Evolutionary conservation across 2,797 vertebrate genomes (phyloP), one percentile per base, ranked within the genome.

Genomic region (Gymnoscopelus microlampas): DNA sequence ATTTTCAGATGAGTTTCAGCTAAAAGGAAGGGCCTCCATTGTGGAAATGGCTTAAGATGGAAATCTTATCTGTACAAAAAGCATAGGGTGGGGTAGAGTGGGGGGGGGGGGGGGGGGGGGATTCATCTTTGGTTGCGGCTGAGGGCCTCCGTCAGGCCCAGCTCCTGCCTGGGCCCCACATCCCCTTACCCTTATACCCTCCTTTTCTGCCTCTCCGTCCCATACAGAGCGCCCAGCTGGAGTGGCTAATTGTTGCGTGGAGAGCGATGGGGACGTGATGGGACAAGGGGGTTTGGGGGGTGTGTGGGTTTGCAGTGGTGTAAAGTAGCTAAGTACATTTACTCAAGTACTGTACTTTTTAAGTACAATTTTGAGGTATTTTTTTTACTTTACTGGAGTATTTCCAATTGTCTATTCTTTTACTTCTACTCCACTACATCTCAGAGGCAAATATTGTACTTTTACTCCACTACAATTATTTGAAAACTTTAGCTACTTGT

Each of bases 1-100:
- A 77, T 86, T 87, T 84, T 85, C 80, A 77, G 82, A 87, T 83
- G 80, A 63, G 48, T 74, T 75, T 88, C 85, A 89, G 89, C 85
- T 87, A 79, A 80, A 85, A 85, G 82, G 84, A 86, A 80, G 72
- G 55, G 63, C 71, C 68, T 80, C 79, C 70, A 83, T 84, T 83
- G 87, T 83, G 76, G 64, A 81, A 71, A 71, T 78, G 53, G 73
- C 85, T 87, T 80, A 76, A 83, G 81, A 71, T 77, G 56, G 60
- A 69, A 76, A 53, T 77, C 68, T 75, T 29, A 3, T 50, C 51
- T 63, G 4, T 66, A 86, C 77, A 53, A 55, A 82, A 85, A 19
- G 53, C 53, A 87, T 39, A 39, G 39, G 14, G 57, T 35, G 14
- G 32, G 63, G 75, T 44, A 44, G 39, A 10, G 0, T 7, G 2